These are phyloP conservation scores for Leptonema lineaticorne DNA, from an alignment of 1,140 invertebrate species.

Conservation along the genomic window DNA sequence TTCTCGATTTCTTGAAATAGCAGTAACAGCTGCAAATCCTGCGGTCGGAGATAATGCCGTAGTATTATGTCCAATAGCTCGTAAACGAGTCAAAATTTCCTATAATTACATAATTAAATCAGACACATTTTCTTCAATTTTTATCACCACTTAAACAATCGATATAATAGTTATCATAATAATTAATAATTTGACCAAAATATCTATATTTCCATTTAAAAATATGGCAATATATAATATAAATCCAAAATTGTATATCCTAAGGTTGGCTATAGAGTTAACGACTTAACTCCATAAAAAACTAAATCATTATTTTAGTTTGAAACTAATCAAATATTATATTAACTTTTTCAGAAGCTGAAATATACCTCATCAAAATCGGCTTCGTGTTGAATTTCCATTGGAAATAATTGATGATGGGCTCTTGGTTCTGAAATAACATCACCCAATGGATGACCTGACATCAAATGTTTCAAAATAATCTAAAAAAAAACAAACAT, in stretches of 20 bases:
- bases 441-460: conserved; percentile 72
- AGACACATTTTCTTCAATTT: not conserved
- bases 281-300: no score
- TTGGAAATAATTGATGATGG: conserved; percentile 92
- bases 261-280: no score
- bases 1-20: conserved; percentile 46
- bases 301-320: no score
- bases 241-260: no score
- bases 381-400: conserved; percentile 76
- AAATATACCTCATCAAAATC: conserved; percentile 50
- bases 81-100: conserved; percentile 45
- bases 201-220: no score
- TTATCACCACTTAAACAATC: not conserved
- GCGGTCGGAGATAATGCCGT: conserved; percentile 49
- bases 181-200: no score
- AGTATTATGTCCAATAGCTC: conserved; percentile 50
- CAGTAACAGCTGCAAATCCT: conserved; percentile 57
- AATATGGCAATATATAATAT: no score
- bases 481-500: conserved; percentile 60
- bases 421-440: conserved; percentile 80
- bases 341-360: no score
- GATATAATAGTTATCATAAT: no score
- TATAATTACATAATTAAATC: conserved; percentile 32
- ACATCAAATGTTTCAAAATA: conserved; percentile 71
- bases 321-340: no score